Evolutionary conservation across 2,888 invertebrate genomes (phyloP), one percentile per base, ranked within the genome.

Genomic region (Acanthacorydalis orientalis): DNA sequence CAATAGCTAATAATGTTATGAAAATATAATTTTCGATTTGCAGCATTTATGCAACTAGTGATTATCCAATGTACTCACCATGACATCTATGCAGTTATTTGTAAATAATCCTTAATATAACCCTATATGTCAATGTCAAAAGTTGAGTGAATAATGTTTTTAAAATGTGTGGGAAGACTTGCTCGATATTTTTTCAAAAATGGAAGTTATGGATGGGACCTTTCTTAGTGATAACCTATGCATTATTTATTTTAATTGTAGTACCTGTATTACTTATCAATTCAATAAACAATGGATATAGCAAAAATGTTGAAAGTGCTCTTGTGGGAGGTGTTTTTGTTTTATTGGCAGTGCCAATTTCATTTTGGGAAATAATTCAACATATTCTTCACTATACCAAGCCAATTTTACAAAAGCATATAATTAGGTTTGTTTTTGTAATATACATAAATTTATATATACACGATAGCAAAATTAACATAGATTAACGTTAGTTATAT

Each of bases 141-240:
- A 23, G 23, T 23, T 6, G 23, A 23, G 6, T 23, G 6, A 4
- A 37, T 37, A 37, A 37, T 37, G 37, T 12, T 37, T 40, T 40
- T 40, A 56, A 49, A 56, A 63, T 64, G 64, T 56, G 60, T 48
- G 50, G 55, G 31, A 59, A 57, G 53, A 52, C 55, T 49, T 64
- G 60, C 54, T 42, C 60, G 46, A 57, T 59, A 50, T 65, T 60
- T 55, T 59, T 64, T 47, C 51, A 58, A n/a, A 57, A 59, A 52
- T 93, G 93, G 93, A 77, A 84, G 61, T 68, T 84, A 54, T 93
- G 93, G 92, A 90, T 93, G 61, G 75, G 88, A 54, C 91, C 92
- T 45, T 71, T 90, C 48, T 74, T 88, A 47, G 80, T 90, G 51
- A 68, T 83, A 44, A 64, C 83, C 38, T 93, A 93, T 64, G 79